Conservation (phyloP, 2,888 invertebrate species). For the Leucania comma region DNA sequence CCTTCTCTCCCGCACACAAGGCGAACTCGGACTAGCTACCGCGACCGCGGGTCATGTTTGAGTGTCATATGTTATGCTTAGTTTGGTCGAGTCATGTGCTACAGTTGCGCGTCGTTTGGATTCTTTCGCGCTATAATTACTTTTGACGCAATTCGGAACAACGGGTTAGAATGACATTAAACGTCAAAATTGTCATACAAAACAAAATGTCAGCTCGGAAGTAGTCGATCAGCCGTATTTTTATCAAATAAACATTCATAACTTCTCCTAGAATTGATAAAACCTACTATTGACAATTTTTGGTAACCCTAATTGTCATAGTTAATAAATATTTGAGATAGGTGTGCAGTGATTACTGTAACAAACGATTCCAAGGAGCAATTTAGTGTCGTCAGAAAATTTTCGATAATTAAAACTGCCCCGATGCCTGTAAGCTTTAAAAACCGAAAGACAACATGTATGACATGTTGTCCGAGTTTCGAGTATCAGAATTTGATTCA, state of each 20-base stretch:
- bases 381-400: constrained; percentile 64
- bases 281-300: constrained; percentile 15
- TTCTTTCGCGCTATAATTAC: too few relatives aligned
- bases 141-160: too few relatives aligned
- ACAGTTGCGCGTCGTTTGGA: too few relatives aligned
- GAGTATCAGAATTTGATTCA: constrained; percentile 92
- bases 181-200: constrained; percentile 47
- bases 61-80: too few relatives aligned
- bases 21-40: too few relatives aligned
- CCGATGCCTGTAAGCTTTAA: constrained; percentile 86
- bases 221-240: constrained; percentile 40
- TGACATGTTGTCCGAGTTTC: constrained; percentile 91
- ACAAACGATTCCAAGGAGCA: constrained; percentile 15
- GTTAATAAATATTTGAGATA: constrained; percentile 7
- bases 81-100: too few relatives aligned
- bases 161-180: not conserved
- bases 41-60: too few relatives aligned
- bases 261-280: constrained; percentile 12
- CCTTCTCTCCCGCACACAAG: too few relatives aligned
- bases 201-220: constrained; percentile 61
- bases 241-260: constrained; percentile 40
- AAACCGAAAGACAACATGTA: constrained; percentile 87
- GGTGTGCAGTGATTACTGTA: constrained; percentile 1
- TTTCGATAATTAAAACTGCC: constrained; percentile 74
- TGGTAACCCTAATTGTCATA: not conserved